Conservation (phyloP, 2,113 vertebrate species). For the Phylloscopus whistleri region DNA sequence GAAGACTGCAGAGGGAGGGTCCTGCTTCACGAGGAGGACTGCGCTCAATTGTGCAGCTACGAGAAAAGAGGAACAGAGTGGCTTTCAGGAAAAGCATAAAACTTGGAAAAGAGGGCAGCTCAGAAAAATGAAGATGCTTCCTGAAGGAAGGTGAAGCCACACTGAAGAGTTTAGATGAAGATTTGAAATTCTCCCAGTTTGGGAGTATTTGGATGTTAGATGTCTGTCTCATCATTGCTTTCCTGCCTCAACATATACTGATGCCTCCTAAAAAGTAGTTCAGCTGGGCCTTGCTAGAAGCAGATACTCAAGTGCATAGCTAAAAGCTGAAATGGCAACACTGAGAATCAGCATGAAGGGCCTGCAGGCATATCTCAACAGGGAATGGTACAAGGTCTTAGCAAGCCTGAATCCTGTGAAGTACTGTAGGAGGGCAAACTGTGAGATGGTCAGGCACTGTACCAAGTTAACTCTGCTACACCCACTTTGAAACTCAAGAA, state of each 20-base stretch:
- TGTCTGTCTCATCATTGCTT: neutral
- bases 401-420: conserved; percentile 13
- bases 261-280: neutral
- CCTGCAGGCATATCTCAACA: neutral
- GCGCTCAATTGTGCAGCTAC: neutral
- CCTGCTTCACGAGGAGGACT: neutral
- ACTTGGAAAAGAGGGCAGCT: neutral
- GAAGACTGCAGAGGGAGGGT: neutral
- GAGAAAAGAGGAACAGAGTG: neutral
- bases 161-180: neutral
- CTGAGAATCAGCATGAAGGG: neutral
- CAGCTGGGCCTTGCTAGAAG: neutral
- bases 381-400: neutral
- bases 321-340: neutral
- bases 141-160: neutral
- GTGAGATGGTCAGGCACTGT: conserved; percentile 5
- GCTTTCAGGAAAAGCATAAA: neutral
- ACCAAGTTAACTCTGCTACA: conserved; percentile 3
- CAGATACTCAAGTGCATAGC: neutral
- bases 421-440: neutral
- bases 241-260: neutral
- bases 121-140: neutral
- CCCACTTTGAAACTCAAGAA: conserved; percentile 4
- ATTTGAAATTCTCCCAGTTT: neutral
- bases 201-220: neutral